These are phyloP conservation scores for Epizoanthus ramosus DNA, from an alignment of 92 coral and sea anemone genomes.

Conservation along the genomic window DNA sequence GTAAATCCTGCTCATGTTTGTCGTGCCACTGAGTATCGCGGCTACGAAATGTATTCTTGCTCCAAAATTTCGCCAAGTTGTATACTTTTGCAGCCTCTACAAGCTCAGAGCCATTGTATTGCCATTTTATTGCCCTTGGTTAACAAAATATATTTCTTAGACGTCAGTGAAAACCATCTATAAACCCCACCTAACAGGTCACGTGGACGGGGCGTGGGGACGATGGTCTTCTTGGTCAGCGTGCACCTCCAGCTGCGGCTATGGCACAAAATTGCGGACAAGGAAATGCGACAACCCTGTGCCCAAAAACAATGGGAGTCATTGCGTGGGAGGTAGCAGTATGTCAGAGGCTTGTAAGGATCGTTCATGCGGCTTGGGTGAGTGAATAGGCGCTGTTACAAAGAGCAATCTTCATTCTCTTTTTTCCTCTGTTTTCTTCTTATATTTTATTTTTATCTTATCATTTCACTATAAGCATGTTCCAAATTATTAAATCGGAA, in stretches of 20 bases:
- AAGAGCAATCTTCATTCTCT: not conserved
- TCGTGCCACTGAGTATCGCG: too few species aligned
- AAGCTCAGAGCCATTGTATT: too few species aligned
- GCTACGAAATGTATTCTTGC: too few species aligned
- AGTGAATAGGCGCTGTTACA: not conserved
- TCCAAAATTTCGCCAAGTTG: too few species aligned
- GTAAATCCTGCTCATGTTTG: too few species aligned
- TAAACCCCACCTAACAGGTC: slow-evolving; percentile 49
- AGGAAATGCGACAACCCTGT: slow-evolving; percentile 85
- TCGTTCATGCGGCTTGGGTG: slow-evolving; percentile 85
- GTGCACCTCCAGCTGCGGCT: slow-evolving; percentile 79
- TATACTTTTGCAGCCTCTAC: too few species aligned
- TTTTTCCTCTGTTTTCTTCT: not conserved
- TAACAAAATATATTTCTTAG: too few species aligned
- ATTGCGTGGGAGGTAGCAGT: slow-evolving; percentile 64
- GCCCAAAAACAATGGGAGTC: slow-evolving; percentile 67
- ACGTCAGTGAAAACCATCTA: not conserved
- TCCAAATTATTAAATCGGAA: too few species aligned
- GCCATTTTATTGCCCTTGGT: too few species aligned
- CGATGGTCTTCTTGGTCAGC: slow-evolving; percentile 91
- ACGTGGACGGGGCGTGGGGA: slow-evolving; percentile 94
- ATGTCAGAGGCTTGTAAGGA: slow-evolving; percentile 60
- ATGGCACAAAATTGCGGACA: slow-evolving; percentile 66
- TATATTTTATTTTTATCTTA: not conserved
- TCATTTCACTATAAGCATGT: not conserved